phyloP scores from a whole-genome alignment of 2,113 vertebrate species.

The Ictalurus punctatus region DNA sequence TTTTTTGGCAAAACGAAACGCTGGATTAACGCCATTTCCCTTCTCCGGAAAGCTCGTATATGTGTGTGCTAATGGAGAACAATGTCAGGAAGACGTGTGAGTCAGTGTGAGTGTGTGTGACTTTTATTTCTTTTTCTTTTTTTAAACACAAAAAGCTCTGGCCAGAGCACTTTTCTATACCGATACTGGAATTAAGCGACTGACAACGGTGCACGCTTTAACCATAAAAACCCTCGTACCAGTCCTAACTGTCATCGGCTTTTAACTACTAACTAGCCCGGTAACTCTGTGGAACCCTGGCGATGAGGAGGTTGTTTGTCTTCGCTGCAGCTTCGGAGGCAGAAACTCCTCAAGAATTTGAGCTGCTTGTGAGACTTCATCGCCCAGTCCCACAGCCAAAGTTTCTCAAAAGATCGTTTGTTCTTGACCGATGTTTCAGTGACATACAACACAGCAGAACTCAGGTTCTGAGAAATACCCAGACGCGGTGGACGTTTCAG shows the following conservation, averaged over 20 bases:
- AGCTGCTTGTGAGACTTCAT: not conserved
- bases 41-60: constrained; percentile 49
- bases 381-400: not conserved
- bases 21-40: constrained; percentile 5
- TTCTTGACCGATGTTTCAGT: not conserved
- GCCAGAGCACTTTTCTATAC: not conserved
- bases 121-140: not conserved
- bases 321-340: not conserved
- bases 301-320: not conserved
- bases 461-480: not conserved
- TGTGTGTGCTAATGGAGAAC: constrained; percentile 31
- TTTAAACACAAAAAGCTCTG: not conserved
- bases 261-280: not conserved
- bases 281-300: not conserved
- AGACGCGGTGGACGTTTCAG: not conserved
- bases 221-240: not conserved
- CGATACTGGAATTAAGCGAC: not conserved
- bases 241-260: not conserved
- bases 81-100: constrained; percentile 64
- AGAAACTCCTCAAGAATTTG: not conserved
- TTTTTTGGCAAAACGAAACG: not conserved
- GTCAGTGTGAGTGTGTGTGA: not conserved
- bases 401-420: not conserved
- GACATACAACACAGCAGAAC: not conserved
- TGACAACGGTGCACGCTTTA: not conserved